These are phyloP conservation scores for Noctuana brunneofusca DNA, from an alignment of 2,888 invertebrate species.

Conservation along the genomic window DNA sequence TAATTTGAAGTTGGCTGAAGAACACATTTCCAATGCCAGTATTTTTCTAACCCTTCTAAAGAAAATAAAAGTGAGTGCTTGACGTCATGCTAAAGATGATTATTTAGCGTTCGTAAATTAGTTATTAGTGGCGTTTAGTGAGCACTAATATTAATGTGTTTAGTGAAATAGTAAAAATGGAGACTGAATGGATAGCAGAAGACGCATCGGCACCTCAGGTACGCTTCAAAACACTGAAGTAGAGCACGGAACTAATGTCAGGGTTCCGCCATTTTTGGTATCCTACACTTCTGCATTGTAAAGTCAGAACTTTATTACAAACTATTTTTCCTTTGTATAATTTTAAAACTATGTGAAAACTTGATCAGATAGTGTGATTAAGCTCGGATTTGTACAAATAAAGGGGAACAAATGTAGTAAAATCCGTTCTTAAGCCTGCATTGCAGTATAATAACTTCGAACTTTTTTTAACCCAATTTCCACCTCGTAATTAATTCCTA, in stretches of 20 bases:
- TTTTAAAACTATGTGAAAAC: background rate
- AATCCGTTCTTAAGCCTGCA: conserved; percentile 36
- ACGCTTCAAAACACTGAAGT: conserved; percentile 58
- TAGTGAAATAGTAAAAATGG: conserved; percentile 91
- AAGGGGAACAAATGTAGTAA: background rate
- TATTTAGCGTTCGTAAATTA: conserved; percentile 69
- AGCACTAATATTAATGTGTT: conserved; percentile 76
- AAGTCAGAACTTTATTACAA: conserved; percentile 40
- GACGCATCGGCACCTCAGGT: conserved; percentile 83
- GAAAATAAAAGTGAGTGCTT: conserved; percentile 60
- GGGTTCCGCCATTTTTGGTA: conserved; percentile 77
- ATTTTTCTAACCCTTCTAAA: conserved; percentile 44
- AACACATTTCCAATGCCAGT: conserved; percentile 40
- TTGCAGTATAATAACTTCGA: conserved; percentile 38
- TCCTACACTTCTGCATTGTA: conserved; percentile 52
- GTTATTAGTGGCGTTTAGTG: conserved; percentile 67
- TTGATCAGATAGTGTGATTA: background rate
- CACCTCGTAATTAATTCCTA: conserved; percentile 31
- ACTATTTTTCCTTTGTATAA: conserved; percentile 54
- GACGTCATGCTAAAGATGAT: conserved; percentile 77
- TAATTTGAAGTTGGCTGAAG: conserved; percentile 37
- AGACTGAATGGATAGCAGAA: conserved; percentile 95
- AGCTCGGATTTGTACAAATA: background rate
- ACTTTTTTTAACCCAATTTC: conserved; percentile 43
- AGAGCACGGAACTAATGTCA: conserved; percentile 72